Base-by-base conservation (phyloP, 1,140 invertebrate genomes). In the Periplaneta americana region DNA sequence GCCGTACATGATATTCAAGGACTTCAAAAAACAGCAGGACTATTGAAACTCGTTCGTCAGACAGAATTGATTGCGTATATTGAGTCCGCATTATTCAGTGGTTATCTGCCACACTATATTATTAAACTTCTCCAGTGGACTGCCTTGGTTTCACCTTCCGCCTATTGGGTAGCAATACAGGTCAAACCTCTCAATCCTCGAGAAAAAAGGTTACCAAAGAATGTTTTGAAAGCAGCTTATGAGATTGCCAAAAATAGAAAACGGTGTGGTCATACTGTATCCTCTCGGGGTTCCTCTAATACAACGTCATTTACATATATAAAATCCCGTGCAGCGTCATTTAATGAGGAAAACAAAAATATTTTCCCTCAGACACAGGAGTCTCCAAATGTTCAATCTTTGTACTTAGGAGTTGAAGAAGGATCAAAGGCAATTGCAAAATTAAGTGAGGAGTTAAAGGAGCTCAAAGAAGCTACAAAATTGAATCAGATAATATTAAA, bases 1-100 rank as follows among this genome's bases (percentile, higher is more conserved):
- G 94, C 95, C 0, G 95, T 96, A 0, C 93, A 94, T 82, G 94
- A 96, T 86, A 95, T 95, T 78, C 94, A 95, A 85, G 92, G 94
- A 0, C 87, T 95, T 0, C 93, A 94, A 82, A 95, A 94, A 87
- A 95, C 94, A 0, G 94, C 94, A 0, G 94, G 93, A 0, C 86
- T 95, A 2, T 93, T 93, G 0, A 94, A 95, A 85, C 88, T 95
- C 2, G 94, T 95, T 10, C 89, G 94, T n/a, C 94, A 95, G 86
- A 95, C 94, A 0, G 94, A 95, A 85, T 86, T 95, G 0, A 94
- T 95, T 34, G 93, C 93, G 31, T 94, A 94, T 83, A 92, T 95
- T 81, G 94, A 95, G 84, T 87, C 92, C 32, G 93, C 93, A 0
- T 85, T 95, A 17, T 93, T 93, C 83, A 90, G 94, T 83, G 93